Base-by-base conservation (phyloP, 2,797 vertebrate genomes). In the Esox masquinongy region DNA sequence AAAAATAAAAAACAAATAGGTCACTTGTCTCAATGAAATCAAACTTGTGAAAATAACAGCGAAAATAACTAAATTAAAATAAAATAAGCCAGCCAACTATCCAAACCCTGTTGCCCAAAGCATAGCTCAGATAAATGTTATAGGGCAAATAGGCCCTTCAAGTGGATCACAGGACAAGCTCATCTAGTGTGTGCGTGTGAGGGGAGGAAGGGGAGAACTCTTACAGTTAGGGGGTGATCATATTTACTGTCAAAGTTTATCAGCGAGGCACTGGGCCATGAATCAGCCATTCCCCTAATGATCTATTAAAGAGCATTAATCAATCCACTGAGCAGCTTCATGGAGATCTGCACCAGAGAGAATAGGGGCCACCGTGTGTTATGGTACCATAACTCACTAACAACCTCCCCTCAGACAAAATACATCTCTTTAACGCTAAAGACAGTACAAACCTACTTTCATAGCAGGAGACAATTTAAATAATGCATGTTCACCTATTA, bases 201-300 rank as follows among this genome's bases (percentile, higher is more conserved):
- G 66, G 17, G 66, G 53, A 72, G 31, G 11, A 22, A 24, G 56
- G 2, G 22, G 1, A 3, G 22, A 22, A 59, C 12, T 70, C 77
- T 64, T 47, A 39, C 49, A 51, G 43, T 8, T 24, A 49, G 68
- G 34, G 34, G 4, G 39, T 74, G 72, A 66, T 64, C 72, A 64
- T 59, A 26, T 49, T 15, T 24, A 49, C 59, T 63, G 56, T 63
- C 72, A 47, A 74, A 43, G 47, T 49, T 63, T 15, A 74, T 79
- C 24, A 47, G 16, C 2, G 73, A 72, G 59, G 24, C 34, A 29
- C 66, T 74, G 24, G 19, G 50, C 51, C 34, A 70, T 59, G 22
- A 74, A 70, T 63, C 72, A 70, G 68, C 49, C 72, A n/a, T 53
- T 63, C 31, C 53, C 53, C 59, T 71, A 56, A 73, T 74, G 39